A percentile compares a stretch with the other conserved stretches of the same genome.
phyloP scores from a whole-genome alignment of 2,888 invertebrate species.

The Idaea aversata region DNA sequence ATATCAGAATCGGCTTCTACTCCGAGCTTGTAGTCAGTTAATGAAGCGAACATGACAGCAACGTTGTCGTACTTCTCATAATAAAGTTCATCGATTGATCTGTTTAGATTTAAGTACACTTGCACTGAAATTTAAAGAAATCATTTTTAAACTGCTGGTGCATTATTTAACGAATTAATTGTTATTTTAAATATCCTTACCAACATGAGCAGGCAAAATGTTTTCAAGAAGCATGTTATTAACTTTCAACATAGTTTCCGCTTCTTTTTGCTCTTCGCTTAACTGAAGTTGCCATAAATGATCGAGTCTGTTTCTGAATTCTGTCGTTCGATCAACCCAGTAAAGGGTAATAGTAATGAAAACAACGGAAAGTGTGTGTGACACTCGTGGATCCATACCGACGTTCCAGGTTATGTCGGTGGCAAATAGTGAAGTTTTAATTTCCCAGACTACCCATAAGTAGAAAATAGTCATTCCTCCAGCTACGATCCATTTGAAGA shows the following conservation, averaged over 20 bases:
- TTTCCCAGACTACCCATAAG: slow-evolving; percentile 83
- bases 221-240: slow-evolving; percentile 95
- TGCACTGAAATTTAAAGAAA: slow-evolving; percentile 79
- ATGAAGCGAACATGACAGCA: slow-evolving; percentile 97
- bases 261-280: slow-evolving; percentile 91
- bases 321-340: slow-evolving; percentile 93
- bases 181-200: slow-evolving; percentile 64
- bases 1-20: slow-evolving; percentile 83
- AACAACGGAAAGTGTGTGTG: slow-evolving; percentile 87
- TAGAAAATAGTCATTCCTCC: slow-evolving; percentile 83
- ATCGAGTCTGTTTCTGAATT: slow-evolving; percentile 93
- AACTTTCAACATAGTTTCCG: slow-evolving; percentile 90
- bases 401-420: slow-evolving; percentile 85
- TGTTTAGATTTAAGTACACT: slow-evolving; percentile 86
- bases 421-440: slow-evolving; percentile 79
- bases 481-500: slow-evolving; percentile 88
- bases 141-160: not conserved
- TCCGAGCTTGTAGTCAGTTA: slow-evolving; percentile 89
- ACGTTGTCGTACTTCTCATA: slow-evolving; percentile 93
- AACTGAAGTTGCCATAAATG: slow-evolving; percentile 85
- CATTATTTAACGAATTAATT: not conserved
- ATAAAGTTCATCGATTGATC: slow-evolving; percentile 88
- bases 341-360: slow-evolving; percentile 89
- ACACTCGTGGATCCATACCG: slow-evolving; percentile 82
- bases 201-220: slow-evolving; percentile 95